Evolutionary conservation across 2,113 vertebrate species (phyloP), one percentile per base, ranked within the genome.

Genomic region (Manacus vitellinus): DNA sequence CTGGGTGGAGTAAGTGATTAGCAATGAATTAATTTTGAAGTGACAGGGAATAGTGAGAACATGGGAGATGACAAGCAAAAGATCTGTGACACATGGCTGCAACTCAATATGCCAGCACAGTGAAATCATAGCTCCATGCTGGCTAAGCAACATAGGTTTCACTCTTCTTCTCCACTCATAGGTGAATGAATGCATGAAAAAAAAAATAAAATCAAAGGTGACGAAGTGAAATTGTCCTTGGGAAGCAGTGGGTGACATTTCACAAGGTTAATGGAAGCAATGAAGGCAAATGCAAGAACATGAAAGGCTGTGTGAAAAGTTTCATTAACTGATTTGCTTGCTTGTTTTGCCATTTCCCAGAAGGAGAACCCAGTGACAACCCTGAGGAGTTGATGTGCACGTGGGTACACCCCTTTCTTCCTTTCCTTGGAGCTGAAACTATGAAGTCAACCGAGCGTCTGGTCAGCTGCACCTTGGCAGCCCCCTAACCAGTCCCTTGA

Each of bases 1-100:
- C 93, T 88, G 61, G 71, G 78, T 84, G 82, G 92, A 96, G 79
- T 33, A 79, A 96, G 80, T 72, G 85, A 97, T 97, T 96, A 95
- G 86, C 87, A 94, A 68, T 83, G 43, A 96, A 97, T 95, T 95
- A 88, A 95, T 89, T 89, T 65, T 66, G 4, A 89, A 90, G 84
- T 22, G 55, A 44, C 18, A 75, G 72, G 41, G 82, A 87, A 70
- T 23, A 93, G 65, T 80, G 81, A 97, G 84, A 49, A 80, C 74
- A 93, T 30, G 92, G 85, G 92, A 95, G 81, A 80, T 96, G 95
- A 96, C 96, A 93, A 95, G 92, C 85, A 81, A 61, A 87, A 89
- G 93, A 96, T 95, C 87, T 91, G 94, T 95, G 97, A 97, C 92
- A 95, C 92, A 82, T 81, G 94, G 91, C 76, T 97, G 95, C 96